Percentiles rank a stretch among this genome's conserved stretches.
Evolutionary conservation across 2,888 invertebrate species (phyloP).

Genomic region (Gibbula magus): DNA sequence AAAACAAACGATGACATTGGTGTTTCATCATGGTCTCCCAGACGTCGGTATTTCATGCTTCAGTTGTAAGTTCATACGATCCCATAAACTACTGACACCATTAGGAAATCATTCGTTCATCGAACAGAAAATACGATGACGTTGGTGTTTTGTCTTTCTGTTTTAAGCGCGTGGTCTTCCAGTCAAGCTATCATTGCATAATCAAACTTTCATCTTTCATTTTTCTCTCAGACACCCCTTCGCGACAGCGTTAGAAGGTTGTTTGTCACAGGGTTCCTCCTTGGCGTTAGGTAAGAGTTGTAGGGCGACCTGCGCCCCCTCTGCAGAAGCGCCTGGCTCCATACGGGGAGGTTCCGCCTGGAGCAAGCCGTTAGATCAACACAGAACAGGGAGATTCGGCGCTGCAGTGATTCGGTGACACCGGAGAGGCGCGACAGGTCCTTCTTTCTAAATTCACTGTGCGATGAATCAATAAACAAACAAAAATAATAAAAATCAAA

Average conservation of each 20-base stretch:
- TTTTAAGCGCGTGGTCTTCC: too few relatives aligned
- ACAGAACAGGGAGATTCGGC: not conserved
- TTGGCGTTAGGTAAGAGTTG: not conserved
- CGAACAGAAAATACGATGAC: too few relatives aligned
- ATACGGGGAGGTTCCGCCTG: not conserved
- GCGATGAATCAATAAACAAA: not conserved
- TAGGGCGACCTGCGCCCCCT: not conserved
- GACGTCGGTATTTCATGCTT: too few relatives aligned
- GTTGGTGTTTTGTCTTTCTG: too few relatives aligned
- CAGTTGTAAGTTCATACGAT: too few relatives aligned
- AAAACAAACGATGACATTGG: too few relatives aligned
- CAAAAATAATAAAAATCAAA: slow-evolving; percentile 14
- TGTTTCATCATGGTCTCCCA: too few relatives aligned
- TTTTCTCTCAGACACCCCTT: not conserved
- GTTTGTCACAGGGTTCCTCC: not conserved
- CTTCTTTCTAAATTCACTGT: not conserved
- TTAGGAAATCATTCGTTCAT: too few relatives aligned
- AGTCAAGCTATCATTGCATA: too few relatives aligned
- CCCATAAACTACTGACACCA: too few relatives aligned
- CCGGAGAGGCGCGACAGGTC: not conserved
- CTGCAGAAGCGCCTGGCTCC: not conserved
- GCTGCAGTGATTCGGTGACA: not conserved
- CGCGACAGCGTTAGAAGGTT: not conserved
- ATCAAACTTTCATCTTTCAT: not conserved
- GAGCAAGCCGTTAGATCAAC: not conserved